Percentiles rank a stretch among this genome's conserved stretches.
phyloP scores from a whole-genome alignment of 2,888 invertebrate species.

The Mimachlamys varia region DNA sequence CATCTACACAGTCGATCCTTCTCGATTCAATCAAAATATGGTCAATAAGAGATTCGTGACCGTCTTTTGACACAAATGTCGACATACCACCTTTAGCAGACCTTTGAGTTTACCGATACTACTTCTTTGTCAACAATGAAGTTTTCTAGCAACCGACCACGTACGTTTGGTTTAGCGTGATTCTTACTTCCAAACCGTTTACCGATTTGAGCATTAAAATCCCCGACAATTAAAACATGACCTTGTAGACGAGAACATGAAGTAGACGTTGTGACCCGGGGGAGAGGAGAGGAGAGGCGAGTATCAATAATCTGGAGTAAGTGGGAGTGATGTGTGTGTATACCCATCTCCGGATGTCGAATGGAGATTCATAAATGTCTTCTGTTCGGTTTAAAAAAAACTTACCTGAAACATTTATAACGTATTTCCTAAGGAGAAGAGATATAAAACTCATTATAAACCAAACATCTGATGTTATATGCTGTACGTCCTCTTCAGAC shows the following conservation, averaged over 20 bases:
- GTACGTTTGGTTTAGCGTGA: not conserved
- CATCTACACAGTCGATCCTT: not conserved
- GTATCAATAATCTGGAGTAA: no score
- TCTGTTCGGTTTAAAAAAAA: no score
- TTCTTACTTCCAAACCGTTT: not conserved
- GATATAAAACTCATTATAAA: no score
- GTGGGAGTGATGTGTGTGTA: no score
- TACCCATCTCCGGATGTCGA: no score
- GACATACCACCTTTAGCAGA: not conserved
- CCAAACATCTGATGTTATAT: no score
- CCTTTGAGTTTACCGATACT: not conserved
- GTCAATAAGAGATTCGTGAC: not conserved
- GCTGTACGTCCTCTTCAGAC: no score
- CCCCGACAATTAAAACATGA: not conserved
- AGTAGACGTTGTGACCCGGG: no score
- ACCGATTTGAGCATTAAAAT: not conserved
- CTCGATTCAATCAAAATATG: not conserved
- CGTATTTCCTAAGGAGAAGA: no score
- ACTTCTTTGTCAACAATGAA: not conserved
- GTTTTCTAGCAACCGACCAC: not conserved
- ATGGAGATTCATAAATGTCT: no score
- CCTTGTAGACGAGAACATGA: not conserved
- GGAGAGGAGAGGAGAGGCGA: no score
- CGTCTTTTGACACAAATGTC: not conserved
- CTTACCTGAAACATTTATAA: no score